Evolutionary conservation across 2,113 vertebrate species (phyloP).

Genomic region (Microtus ochrogaster): DNA sequence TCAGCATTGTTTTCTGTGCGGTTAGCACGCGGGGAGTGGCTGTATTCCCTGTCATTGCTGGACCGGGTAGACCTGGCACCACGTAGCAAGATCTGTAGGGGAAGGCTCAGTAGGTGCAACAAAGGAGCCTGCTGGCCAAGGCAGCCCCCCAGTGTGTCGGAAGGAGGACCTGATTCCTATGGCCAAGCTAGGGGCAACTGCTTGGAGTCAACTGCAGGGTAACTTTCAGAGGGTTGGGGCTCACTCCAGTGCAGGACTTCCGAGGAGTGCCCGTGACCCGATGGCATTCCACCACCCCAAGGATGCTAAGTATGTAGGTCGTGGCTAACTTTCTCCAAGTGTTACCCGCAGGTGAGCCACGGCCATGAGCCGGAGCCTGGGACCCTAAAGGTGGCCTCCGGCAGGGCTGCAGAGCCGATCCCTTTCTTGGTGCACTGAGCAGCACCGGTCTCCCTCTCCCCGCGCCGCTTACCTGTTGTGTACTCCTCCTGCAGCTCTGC

Average conservation of each 20-base stretch:
- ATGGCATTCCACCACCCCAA: not conserved
- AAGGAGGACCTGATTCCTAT: not conserved
- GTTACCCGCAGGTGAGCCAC: not conserved
- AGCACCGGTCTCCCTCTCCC: not conserved
- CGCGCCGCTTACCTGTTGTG: not conserved
- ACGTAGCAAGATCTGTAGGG: not conserved
- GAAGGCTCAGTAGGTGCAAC: not conserved
- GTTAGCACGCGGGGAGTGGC: not conserved
- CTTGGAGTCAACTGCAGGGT: too few species aligned
- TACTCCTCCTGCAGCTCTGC: not conserved
- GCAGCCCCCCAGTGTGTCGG: accelerated
- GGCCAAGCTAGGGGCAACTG: not conserved
- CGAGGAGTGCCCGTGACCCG: too few species aligned
- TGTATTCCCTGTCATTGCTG: not conserved
- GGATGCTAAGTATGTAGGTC: not conserved
- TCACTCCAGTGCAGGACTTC: not conserved
- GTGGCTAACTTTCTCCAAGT: not conserved
- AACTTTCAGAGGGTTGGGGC: too few species aligned
- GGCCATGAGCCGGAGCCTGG: accelerated
- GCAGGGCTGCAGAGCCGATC: not conserved
- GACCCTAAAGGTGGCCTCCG: not conserved
- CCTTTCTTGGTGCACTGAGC: not conserved
- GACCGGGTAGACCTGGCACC: too few species aligned
- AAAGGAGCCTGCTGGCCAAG: not conserved
- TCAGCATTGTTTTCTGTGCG: not conserved